These are phyloP conservation scores for Hydrophis major DNA, from an alignment of 2,797 vertebrate genomes.

Conservation along the genomic window DNA sequence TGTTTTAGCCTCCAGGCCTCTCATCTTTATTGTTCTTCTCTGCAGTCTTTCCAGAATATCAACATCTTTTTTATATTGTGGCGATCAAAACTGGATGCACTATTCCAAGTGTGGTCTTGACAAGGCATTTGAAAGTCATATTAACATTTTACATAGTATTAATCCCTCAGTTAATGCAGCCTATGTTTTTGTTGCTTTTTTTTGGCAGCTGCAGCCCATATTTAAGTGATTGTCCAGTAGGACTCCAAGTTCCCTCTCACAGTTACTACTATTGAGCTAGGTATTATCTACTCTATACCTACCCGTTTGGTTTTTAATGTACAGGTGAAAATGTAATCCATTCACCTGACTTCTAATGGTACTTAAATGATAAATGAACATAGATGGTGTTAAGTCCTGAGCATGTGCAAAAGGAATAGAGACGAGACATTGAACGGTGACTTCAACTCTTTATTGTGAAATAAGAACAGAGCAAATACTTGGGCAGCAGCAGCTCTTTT, in stretches of 20 bases:
- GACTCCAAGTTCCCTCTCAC: background rate
- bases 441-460: too few species aligned
- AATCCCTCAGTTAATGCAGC: background rate
- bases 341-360: background rate
- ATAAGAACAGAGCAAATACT: too few species aligned
- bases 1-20: background rate
- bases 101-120: background rate
- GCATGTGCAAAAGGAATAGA: too few species aligned
- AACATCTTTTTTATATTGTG: background rate
- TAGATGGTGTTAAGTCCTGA: background rate
- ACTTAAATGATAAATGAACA: background rate
- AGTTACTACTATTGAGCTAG: background rate
- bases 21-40: background rate
- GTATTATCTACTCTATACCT: background rate
- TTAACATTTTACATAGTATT: background rate
- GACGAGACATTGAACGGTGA: too few species aligned
- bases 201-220: background rate
- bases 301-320: background rate
- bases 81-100: background rate
- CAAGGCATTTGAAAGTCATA: background rate
- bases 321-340: background rate
- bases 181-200: background rate
- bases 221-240: background rate
- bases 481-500: too few species aligned
- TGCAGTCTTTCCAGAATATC: background rate